Evolutionary conservation across 1,140 invertebrate genomes (phyloP).

Genomic region (Hormaphis cornu): DNA sequence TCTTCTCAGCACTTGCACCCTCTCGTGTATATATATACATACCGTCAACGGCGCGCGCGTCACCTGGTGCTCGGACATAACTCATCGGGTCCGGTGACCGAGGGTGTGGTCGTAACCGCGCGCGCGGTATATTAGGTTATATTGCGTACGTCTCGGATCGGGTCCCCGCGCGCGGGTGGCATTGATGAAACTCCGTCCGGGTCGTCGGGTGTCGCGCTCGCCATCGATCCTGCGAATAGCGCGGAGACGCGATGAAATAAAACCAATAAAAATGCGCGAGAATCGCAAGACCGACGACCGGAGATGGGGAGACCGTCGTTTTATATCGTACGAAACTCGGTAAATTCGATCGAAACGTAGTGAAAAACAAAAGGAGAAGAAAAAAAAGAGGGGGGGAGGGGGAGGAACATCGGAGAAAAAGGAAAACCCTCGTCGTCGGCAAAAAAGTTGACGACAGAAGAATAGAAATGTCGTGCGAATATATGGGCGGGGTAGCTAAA

Average conservation of each 20-base stretch:
- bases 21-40: no score
- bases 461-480: no score
- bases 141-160: neutral
- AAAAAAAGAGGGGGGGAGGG: no score
- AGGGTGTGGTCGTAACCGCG: neutral
- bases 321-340: neutral
- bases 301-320: no score
- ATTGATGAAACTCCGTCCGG: neutral
- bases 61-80: conserved; percentile 30
- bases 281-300: conserved; percentile 2
- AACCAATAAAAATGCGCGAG: conserved; percentile 3
- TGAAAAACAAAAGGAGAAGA: no score
- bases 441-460: no score
- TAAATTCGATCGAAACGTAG: no score
- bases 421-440: no score
- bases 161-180: neutral
- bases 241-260: neutral
- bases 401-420: no score
- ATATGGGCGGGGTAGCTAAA: no score
- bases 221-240: neutral
- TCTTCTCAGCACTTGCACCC: no score
- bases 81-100: neutral
- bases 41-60: neutral
- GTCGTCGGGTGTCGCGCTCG: neutral
- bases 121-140: neutral